phyloP scores from a whole-genome alignment of 2,888 invertebrate genomes.

The Melanchra persicariae region DNA sequence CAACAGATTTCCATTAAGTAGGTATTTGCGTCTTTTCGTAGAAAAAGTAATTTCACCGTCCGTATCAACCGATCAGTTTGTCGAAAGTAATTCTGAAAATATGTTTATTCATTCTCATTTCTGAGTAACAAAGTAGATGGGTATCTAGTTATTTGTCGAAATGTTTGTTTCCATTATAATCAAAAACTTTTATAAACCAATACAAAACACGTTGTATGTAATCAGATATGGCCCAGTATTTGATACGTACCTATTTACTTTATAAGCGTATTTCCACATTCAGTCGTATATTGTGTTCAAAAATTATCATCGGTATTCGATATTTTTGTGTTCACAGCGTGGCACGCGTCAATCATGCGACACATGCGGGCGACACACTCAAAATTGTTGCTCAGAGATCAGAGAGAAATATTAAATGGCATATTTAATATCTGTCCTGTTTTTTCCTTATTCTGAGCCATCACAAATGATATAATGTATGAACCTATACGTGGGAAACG shows the following conservation, averaged over 20 bases:
- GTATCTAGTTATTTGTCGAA: conserved; percentile 24
- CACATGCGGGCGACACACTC: conserved; percentile 83
- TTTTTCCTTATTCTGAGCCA: conserved; percentile 57
- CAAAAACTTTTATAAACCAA: conserved; percentile 15
- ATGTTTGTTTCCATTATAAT: conserved; percentile 19
- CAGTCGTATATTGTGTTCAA: conserved; percentile 62
- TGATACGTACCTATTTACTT: conserved; percentile 30
- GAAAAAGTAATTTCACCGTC: conserved; percentile 33
- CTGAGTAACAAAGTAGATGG: background rate
- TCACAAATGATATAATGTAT: conserved; percentile 57
- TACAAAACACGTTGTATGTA: conserved; percentile 8
- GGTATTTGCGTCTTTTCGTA: background rate
- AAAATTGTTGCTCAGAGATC: conserved; percentile 82
- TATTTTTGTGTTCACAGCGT: conserved; percentile 75
- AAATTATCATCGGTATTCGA: conserved; percentile 70
- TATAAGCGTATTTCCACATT: conserved; percentile 25
- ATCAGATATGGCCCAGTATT: conserved; percentile 23
- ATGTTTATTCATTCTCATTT: conserved; percentile 32
- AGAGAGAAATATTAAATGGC: conserved; percentile 78
- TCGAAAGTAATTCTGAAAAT: conserved; percentile 31
- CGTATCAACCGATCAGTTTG: conserved; percentile 1
- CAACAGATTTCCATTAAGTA: background rate
- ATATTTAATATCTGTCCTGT: conserved; percentile 73
- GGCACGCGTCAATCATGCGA: conserved; percentile 82
- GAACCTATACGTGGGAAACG: conserved; percentile 26